Conservation (phyloP, 1,140 invertebrate species). For the Luehdorfia chinensis region DNA sequence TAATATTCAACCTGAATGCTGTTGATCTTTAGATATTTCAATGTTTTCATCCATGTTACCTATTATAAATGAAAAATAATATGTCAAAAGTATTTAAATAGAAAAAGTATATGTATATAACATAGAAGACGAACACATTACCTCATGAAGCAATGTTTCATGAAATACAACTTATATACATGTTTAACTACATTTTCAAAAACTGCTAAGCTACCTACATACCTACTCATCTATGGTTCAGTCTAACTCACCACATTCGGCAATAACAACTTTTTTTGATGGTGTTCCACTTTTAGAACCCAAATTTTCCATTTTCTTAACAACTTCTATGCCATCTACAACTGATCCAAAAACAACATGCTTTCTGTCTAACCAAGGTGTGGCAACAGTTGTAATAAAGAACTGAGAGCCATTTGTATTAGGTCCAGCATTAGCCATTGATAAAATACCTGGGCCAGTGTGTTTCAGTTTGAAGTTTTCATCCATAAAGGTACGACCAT, state of each 20-base stretch:
- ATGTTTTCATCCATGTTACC: slow-evolving; percentile 27
- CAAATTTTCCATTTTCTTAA: slow-evolving; percentile 83
- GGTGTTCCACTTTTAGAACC: slow-evolving; percentile 89
- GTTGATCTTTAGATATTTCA: slow-evolving; percentile 18
- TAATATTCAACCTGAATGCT: slow-evolving; percentile 1
- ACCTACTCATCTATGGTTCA: slow-evolving; percentile 19
- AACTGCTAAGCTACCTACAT: slow-evolving; percentile 1
- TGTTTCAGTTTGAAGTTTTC: slow-evolving; percentile 90
- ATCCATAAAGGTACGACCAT: slow-evolving; percentile 87
- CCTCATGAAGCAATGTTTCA: no score
- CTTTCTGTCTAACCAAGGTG: slow-evolving; percentile 88
- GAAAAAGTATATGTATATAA: no score
- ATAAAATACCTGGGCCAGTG: slow-evolving; percentile 83
- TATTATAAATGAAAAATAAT: slow-evolving; percentile 19
- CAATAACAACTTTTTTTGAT: slow-evolving; percentile 85
- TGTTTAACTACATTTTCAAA: slow-evolving; percentile 8
- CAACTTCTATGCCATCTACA: slow-evolving; percentile 89
- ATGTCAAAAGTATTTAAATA: no score
- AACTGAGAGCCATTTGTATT: slow-evolving; percentile 93
- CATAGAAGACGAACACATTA: no score
- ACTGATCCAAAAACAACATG: slow-evolving; percentile 93
- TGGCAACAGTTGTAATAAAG: slow-evolving; percentile 89
- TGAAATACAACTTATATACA: neutral
- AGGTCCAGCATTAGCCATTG: slow-evolving; percentile 89
- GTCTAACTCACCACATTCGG: slow-evolving; percentile 86